A percentile compares a stretch with the other conserved stretches of the same genome.
phyloP scores from a whole-genome alignment of 2,797 vertebrate species.

The Paedocypris micromegethes region DNA sequence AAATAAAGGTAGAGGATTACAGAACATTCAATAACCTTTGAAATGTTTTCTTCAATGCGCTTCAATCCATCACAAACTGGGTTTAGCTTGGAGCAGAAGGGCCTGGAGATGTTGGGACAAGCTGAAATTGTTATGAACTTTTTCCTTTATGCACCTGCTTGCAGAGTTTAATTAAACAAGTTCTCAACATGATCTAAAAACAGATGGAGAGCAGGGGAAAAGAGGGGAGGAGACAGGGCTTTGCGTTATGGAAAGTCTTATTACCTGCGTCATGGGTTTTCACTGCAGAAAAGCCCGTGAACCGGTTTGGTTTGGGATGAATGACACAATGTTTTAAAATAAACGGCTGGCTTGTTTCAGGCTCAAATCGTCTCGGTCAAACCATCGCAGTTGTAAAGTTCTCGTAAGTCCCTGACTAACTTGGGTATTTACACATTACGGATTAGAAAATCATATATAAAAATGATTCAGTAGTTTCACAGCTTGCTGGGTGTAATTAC shows the following conservation, averaged over 20 bases:
- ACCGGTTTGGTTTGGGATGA: slow-evolving; percentile 22
- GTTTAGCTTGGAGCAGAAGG: slow-evolving; percentile 17
- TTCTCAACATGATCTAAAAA: slow-evolving; percentile 31
- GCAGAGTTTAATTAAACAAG: slow-evolving; percentile 43
- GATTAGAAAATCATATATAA: slow-evolving; percentile 6
- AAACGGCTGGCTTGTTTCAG: slow-evolving; percentile 7
- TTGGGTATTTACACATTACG: slow-evolving; percentile 3
- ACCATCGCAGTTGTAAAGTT: slow-evolving; percentile 20
- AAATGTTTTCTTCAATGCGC: slow-evolving; percentile 14
- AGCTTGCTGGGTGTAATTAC: no score
- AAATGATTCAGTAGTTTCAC: no score
- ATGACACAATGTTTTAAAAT: slow-evolving; percentile 34
- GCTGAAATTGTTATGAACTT: slow-evolving; percentile 24
- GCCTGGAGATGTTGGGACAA: slow-evolving; percentile 3
- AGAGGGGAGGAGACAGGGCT: slow-evolving; percentile 28
- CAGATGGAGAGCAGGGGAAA: slow-evolving; percentile 43
- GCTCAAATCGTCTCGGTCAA: slow-evolving; percentile 18
- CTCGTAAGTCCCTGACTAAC: slow-evolving; percentile 22
- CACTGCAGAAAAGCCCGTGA: slow-evolving; percentile 29
- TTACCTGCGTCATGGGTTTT: slow-evolving; percentile 49
- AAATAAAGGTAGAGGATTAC: slow-evolving; percentile 35
- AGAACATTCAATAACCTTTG: slow-evolving; percentile 26
- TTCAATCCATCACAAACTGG: slow-evolving; percentile 25
- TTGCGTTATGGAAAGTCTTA: slow-evolving; percentile 39
- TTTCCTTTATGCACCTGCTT: slow-evolving; percentile 40